phyloP scores from a whole-genome alignment of 2,888 invertebrate species.

The Oeneis ivallda region DNA sequence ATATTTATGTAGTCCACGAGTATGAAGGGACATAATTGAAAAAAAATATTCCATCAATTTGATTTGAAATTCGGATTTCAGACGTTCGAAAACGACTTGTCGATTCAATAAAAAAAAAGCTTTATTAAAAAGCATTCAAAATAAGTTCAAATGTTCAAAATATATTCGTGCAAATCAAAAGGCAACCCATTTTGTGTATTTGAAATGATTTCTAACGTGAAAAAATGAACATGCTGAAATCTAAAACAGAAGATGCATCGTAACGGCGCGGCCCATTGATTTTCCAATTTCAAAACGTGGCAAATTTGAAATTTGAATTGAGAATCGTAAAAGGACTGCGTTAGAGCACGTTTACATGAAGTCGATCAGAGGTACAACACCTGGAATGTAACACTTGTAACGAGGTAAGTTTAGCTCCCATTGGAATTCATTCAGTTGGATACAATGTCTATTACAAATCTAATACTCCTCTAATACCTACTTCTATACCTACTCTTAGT shows the following conservation, averaged over 20 bases:
- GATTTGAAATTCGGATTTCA: conserved; percentile 10
- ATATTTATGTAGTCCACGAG: too few relatives aligned
- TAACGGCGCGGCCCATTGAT: conserved; percentile 51
- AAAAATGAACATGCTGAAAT: conserved; percentile 45
- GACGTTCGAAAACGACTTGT: neutral
- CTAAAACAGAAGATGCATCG: conserved; percentile 47
- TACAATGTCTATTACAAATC: neutral
- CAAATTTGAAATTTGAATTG: conserved; percentile 64
- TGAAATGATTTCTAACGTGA: conserved; percentile 18
- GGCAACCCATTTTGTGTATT: conserved; percentile 25
- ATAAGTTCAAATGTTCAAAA: conserved; percentile 22
- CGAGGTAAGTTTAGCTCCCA: too few relatives aligned
- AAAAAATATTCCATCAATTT: neutral
- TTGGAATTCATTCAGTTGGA: neutral
- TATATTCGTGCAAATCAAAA: conserved; percentile 25
- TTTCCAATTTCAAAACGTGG: conserved; percentile 47
- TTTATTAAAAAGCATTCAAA: conserved; percentile 8
- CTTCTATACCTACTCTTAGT: too few relatives aligned
- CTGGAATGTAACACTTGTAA: too few relatives aligned
- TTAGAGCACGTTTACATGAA: conserved; percentile 34
- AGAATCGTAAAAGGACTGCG: conserved; percentile 49
- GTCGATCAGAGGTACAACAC: neutral
- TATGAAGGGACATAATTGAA: neutral
- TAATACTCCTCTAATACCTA: too few relatives aligned
- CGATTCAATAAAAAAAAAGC: conserved; percentile 1